Conservation (phyloP, 1,140 invertebrate species). For the Trichonephila clavata region DNA sequence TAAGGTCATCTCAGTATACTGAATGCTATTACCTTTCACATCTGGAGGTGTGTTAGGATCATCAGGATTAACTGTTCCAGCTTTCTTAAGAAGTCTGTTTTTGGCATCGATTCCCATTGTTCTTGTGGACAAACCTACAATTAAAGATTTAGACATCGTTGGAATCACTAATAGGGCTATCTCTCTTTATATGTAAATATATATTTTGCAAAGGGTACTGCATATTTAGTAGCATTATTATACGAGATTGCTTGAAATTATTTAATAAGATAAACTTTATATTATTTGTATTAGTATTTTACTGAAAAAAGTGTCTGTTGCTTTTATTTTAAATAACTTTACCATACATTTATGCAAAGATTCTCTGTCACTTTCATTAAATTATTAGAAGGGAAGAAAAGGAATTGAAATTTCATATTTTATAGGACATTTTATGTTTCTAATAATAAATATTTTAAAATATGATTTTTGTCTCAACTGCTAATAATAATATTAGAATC, state of each 20-base stretch:
- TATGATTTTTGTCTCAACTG: no score
- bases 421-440: no score
- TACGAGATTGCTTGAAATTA: not conserved
- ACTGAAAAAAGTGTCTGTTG: not conserved
- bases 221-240: not conserved
- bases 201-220: not conserved
- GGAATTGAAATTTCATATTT: not conserved
- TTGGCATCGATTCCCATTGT: conserved; percentile 76
- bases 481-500: no score
- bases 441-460: no score
- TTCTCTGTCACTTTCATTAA: conserved; percentile 56
- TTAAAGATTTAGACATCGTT: conserved; percentile 74
- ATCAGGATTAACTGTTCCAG: conserved; percentile 70
- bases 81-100: conserved; percentile 76
- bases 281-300: not conserved
- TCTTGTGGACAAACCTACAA: conserved; percentile 74
- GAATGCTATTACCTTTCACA: conserved; percentile 74
- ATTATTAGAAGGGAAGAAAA: not conserved
- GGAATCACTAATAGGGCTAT: conserved; percentile 44
- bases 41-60: conserved; percentile 57
- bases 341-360: not conserved
- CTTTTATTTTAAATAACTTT: not conserved
- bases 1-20: conserved; percentile 14
- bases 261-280: not conserved
- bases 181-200: conserved; percentile 1